Conservation (phyloP, 2,797 vertebrate species). For the Todus mexicanus region DNA sequence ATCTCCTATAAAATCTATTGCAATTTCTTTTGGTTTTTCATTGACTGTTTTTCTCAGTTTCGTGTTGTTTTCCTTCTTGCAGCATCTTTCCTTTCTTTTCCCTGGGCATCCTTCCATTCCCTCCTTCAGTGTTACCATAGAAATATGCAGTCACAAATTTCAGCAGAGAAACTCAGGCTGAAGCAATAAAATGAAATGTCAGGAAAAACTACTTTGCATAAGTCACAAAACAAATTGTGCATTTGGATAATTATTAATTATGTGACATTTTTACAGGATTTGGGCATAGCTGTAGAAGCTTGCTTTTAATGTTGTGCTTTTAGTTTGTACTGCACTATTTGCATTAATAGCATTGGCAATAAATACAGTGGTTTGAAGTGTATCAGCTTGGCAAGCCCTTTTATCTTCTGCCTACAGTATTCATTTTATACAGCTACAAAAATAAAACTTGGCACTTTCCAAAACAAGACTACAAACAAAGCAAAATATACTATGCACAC, state of each 20-base stretch:
- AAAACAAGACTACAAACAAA: background rate
- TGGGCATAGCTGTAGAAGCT: background rate
- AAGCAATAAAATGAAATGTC: constrained; percentile 27
- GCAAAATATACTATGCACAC: background rate
- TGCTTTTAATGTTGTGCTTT: background rate
- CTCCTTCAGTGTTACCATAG: constrained; percentile 43
- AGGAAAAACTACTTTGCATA: background rate
- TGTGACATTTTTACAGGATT: background rate
- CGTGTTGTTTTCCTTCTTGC: constrained; percentile 13
- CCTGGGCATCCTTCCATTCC: constrained; percentile 10
- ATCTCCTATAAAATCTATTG: background rate
- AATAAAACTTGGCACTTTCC: background rate
- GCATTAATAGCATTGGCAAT: background rate
- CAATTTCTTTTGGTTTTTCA: background rate
- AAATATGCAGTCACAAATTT: constrained; percentile 22
- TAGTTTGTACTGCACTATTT: background rate
- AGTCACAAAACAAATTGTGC: constrained; percentile 4
- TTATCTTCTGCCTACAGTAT: constrained; percentile 15
- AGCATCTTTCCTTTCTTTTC: background rate
- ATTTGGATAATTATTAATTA: constrained; percentile 38
- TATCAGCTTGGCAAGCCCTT: background rate
- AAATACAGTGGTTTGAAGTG: background rate
- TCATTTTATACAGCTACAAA: constrained; percentile 13
- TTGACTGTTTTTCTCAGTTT: background rate
- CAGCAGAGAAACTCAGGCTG: background rate